A percentile compares a stretch with the other conserved stretches of the same genome.
Conservation (phyloP, 2,888 invertebrate genomes). For the Volucella zonaria region DNA sequence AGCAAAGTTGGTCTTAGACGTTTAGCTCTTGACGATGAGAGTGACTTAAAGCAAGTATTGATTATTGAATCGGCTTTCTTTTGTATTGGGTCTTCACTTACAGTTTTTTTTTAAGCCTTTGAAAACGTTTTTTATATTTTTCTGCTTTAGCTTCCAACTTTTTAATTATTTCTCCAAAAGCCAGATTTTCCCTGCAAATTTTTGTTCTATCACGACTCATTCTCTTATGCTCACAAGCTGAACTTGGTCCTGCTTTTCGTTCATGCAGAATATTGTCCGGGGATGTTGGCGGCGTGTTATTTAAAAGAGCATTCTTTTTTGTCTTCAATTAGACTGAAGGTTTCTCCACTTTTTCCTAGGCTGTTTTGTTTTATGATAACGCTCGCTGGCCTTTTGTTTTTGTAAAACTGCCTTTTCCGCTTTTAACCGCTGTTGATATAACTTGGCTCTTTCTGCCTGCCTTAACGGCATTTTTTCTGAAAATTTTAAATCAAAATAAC, state of each 20-base stretch:
- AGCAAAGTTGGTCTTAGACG: not conserved
- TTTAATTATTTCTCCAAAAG: slow-evolving; percentile 4
- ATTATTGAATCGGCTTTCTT: slow-evolving; percentile 12
- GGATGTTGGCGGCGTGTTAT: slow-evolving; percentile 5
- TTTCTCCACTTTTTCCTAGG: slow-evolving; percentile 6
- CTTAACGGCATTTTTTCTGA: too few relatives aligned
- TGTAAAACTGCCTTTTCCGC: not conserved
- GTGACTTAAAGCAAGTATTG: not conserved
- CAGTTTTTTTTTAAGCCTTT: slow-evolving; percentile 7
- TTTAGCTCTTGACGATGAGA: not conserved
- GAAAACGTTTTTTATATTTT: slow-evolving; percentile 8
- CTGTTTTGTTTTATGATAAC: not conserved
- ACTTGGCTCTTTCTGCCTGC: too few relatives aligned
- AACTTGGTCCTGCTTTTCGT: slow-evolving; percentile 5
- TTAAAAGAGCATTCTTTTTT: not conserved
- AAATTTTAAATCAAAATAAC: too few relatives aligned
- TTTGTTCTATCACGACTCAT: slow-evolving; percentile 8
- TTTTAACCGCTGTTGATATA: too few relatives aligned
- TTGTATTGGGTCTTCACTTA: slow-evolving; percentile 5
- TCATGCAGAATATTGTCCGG: slow-evolving; percentile 1
- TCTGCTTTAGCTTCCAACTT: slow-evolving; percentile 3
- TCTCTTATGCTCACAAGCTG: not conserved
- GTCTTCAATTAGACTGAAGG: not conserved
- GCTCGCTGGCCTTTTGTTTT: not conserved
- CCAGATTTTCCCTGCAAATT: not conserved